Evolutionary conservation across 2,113 vertebrate genomes (phyloP).

Genomic region (Plecturocebus donacophilus): DNA sequence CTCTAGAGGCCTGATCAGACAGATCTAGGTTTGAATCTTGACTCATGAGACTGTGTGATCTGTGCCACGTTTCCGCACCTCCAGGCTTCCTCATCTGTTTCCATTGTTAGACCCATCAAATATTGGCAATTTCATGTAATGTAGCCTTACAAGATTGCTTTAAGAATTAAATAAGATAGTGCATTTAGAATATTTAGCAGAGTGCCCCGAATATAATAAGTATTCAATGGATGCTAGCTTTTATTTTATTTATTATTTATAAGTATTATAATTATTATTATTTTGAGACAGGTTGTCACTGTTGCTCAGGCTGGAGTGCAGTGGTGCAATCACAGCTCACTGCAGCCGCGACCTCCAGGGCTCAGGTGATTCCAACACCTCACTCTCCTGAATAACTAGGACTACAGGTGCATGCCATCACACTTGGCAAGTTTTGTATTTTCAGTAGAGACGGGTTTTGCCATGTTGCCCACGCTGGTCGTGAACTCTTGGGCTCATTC

Average conservation of each 20-base stretch:
- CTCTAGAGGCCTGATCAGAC: not conserved
- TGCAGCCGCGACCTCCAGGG: no score
- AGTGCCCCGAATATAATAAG: not conserved
- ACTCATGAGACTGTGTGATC: not conserved
- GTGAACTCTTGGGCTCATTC: no score
- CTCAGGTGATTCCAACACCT: no score
- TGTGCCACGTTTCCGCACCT: not conserved
- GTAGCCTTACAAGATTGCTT: not conserved
- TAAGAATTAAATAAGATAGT: not conserved
- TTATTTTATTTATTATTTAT: not conserved
- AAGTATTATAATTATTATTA: no score
- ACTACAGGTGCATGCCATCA: no score
- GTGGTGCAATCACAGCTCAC: no score
- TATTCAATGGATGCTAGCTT: not conserved
- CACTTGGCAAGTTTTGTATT: no score
- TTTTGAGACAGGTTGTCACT: no score
- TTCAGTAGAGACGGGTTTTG: no score
- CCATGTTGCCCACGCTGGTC: no score
- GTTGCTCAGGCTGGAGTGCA: no score
- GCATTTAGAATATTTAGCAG: not conserved
- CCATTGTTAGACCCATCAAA: not conserved
- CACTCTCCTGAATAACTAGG: no score
- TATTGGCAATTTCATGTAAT: not conserved
- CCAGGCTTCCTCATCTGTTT: not conserved
- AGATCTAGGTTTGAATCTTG: not conserved